Evolutionary conservation across 2,113 vertebrate genomes (phyloP).

Genomic region (Malurus melanocephalus): DNA sequence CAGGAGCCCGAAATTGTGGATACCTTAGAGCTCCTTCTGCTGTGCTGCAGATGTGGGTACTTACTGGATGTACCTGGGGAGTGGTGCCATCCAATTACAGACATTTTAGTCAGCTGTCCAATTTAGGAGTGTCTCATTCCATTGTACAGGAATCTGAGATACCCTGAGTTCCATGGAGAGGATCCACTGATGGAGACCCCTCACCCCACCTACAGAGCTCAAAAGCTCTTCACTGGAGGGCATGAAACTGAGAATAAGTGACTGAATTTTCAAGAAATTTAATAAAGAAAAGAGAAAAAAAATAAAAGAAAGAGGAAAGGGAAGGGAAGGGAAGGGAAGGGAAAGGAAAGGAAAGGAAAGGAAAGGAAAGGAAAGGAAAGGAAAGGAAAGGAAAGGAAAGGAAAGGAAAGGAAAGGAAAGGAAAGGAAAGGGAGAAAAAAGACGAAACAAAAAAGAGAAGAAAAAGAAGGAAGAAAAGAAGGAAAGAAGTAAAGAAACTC

Average conservation of each 20-base stretch:
- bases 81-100: neutral
- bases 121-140: neutral
- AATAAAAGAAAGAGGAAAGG: neutral
- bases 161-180: neutral
- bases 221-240: neutral
- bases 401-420: too few species aligned
- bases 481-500: neutral
- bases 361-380: fast-evolving
- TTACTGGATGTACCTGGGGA: too few species aligned
- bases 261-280: neutral
- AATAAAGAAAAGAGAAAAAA: neutral
- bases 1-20: neutral
- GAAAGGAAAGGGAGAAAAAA: too few species aligned
- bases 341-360: too few species aligned
- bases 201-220: neutral
- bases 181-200: neutral
- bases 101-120: neutral
- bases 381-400: neutral
- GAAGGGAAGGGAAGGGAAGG: too few species aligned
- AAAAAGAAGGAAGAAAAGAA: neutral
- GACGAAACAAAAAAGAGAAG: neutral
- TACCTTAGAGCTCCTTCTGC: neutral
- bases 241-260: neutral
- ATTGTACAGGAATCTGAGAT: too few species aligned
- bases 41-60: neutral